Conservation (phyloP, 2,888 invertebrate species). For the Spodoptera exigua region DNA sequence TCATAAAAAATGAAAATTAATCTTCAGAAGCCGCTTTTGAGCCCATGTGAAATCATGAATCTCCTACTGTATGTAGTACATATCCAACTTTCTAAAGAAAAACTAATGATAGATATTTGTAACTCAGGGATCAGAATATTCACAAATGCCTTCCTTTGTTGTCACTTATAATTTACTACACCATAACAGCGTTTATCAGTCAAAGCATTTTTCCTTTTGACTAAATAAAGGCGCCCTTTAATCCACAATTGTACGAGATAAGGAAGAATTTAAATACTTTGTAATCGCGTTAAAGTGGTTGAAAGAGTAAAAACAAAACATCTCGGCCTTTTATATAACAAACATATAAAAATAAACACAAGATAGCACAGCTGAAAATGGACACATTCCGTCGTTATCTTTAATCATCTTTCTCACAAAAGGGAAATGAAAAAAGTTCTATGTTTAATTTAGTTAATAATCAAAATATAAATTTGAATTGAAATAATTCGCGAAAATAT, state of each 20-base stretch:
- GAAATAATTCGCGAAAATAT: constrained; percentile 40
- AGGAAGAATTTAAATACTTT: constrained; percentile 36
- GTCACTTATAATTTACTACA: constrained; percentile 11
- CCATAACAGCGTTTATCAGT: constrained; percentile 14
- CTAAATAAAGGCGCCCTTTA: constrained; percentile 16
- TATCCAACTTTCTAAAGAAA: too few species aligned
- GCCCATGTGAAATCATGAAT: background rate
- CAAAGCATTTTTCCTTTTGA: constrained; percentile 28
- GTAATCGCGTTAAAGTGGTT: constrained; percentile 29
- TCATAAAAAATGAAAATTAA: constrained; percentile 49
- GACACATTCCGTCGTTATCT: constrained; percentile 38
- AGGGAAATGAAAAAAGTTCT: constrained; percentile 62
- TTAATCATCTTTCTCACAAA: constrained; percentile 34
- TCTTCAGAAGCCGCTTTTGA: constrained; percentile 22
- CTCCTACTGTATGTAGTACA: background rate
- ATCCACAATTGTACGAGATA: constrained; percentile 26
- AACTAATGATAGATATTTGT: too few species aligned
- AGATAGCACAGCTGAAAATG: constrained; percentile 25
- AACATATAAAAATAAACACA: constrained; percentile 17
- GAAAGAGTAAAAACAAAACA: constrained; percentile 22
- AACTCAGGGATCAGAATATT: constrained; percentile 1
- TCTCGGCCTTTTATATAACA: constrained; percentile 4
- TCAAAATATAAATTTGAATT: constrained; percentile 32
- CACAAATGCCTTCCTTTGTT: constrained; percentile 8
- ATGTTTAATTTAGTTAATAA: constrained; percentile 45